Conservation (phyloP, 2,797 vertebrate species). For the Discoglossus pictus region DNA sequence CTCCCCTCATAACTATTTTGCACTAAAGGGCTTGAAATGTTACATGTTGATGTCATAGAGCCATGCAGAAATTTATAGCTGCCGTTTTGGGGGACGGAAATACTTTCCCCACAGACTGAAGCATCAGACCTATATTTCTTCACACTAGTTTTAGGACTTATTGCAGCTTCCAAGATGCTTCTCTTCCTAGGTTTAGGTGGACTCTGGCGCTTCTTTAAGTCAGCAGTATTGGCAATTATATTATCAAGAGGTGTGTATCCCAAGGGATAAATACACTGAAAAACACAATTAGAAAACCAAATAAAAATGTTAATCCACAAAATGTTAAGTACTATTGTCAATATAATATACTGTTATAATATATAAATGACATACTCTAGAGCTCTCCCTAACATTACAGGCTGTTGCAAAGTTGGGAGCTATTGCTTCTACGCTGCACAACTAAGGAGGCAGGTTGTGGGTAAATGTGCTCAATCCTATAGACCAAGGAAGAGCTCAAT, state of each 20-base stretch:
- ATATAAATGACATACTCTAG: too few relatives aligned
- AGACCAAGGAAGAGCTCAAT: too few relatives aligned
- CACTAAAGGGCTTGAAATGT: background rate
- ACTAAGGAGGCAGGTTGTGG: too few relatives aligned
- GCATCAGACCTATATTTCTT: constrained; percentile 58
- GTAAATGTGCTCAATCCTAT: too few relatives aligned
- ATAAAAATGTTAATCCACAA: constrained; percentile 49
- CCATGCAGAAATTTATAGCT: background rate
- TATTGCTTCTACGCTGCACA: too few relatives aligned
- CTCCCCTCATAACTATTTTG: background rate
- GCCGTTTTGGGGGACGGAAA: constrained; percentile 21
- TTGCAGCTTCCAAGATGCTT: constrained; percentile 53
- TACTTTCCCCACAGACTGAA: constrained; percentile 27
- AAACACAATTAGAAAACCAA: constrained; percentile 51
- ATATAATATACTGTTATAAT: too few relatives aligned
- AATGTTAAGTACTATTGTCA: background rate
- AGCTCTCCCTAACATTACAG: too few relatives aligned
- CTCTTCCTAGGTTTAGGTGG: constrained; percentile 62
- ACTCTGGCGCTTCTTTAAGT: constrained; percentile 57
- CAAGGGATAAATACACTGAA: constrained; percentile 93
- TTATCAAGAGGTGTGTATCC: constrained; percentile 82
- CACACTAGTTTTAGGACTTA: constrained; percentile 48
- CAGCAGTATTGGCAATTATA: constrained; percentile 70
- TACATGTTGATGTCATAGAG: background rate
- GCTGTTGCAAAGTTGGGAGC: too few relatives aligned